Percentiles rank a stretch among this genome's conserved stretches.
phyloP scores from a whole-genome alignment of 1,140 invertebrate species.

The Oreohelix idahoensis region DNA sequence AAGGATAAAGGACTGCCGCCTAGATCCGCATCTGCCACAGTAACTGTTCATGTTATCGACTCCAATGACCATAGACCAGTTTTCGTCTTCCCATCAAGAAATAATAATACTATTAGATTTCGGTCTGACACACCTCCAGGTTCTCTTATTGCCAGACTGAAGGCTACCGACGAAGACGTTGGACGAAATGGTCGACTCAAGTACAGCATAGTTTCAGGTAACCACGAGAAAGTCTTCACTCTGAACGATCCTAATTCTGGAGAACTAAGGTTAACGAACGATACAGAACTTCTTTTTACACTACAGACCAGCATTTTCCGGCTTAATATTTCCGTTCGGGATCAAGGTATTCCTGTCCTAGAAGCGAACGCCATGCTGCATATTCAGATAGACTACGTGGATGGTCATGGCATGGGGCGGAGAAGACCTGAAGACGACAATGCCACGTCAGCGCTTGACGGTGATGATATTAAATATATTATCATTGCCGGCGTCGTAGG shows the following conservation, averaged over 20 bases:
- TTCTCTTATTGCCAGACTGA: slow-evolving; percentile 73
- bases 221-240: slow-evolving; percentile 84
- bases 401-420: background rate
- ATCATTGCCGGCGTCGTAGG: slow-evolving; percentile 91
- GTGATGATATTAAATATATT: slow-evolving; percentile 69
- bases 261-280: slow-evolving; percentile 87
- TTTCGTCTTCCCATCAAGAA: slow-evolving; percentile 59
- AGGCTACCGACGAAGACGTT: slow-evolving; percentile 74
- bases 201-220: slow-evolving; percentile 82
- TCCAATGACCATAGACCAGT: slow-evolving; percentile 82
- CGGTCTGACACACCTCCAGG: slow-evolving; percentile 93
- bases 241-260: slow-evolving; percentile 80
- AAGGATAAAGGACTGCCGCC: slow-evolving; percentile 91
- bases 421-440: slow-evolving; percentile 14
- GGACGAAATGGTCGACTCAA: slow-evolving; percentile 78
- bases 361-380: slow-evolving; percentile 32
- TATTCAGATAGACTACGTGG: slow-evolving; percentile 36
- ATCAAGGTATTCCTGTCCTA: slow-evolving; percentile 69
- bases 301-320: slow-evolving; percentile 83
- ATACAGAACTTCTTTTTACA: slow-evolving; percentile 81
- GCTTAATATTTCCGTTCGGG: slow-evolving; percentile 76
- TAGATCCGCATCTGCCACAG: slow-evolving; percentile 85
- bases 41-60: slow-evolving; percentile 84
- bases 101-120: slow-evolving; percentile 81
- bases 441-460: slow-evolving; percentile 44